Percentiles rank a stretch among this genome's conserved stretches.
These are phyloP conservation scores for Masnerella sp. DNA, from an alignment of 2,888 invertebrate genomes.

Conservation along the genomic window DNA sequence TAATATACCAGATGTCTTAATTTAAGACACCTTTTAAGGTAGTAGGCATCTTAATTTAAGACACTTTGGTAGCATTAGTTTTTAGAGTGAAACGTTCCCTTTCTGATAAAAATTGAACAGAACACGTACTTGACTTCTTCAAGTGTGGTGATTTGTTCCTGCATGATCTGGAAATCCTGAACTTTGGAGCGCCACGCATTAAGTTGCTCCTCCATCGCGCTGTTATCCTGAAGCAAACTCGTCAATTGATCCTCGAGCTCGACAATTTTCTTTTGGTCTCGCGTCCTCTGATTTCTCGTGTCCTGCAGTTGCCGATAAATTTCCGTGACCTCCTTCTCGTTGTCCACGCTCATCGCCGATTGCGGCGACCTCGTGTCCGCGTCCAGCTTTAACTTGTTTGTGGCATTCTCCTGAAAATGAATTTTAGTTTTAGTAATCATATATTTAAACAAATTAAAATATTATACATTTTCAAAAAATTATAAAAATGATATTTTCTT, in stretches of 20 bases:
- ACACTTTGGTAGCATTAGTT: too few relatives aligned
- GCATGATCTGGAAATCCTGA: constrained; percentile 88
- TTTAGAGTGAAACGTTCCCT: too few relatives aligned
- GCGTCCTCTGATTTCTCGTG: constrained; percentile 82
- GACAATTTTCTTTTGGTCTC: constrained; percentile 85
- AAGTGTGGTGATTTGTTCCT: constrained; percentile 89
- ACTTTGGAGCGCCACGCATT: constrained; percentile 83
- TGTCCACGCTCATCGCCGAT: constrained; percentile 56
- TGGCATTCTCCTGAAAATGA: constrained; percentile 60
- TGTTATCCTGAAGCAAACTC: constrained; percentile 84
- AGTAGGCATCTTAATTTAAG: too few relatives aligned
- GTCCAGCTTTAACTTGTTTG: constrained; percentile 41
- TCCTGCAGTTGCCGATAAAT: constrained; percentile 86
- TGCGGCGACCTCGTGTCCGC: constrained; percentile 53
- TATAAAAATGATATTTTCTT: too few relatives aligned
- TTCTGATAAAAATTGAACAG: too few relatives aligned
- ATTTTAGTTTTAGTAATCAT: too few relatives aligned
- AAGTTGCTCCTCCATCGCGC: constrained; percentile 84
- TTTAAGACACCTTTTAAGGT: too few relatives aligned
- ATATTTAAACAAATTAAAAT: constrained; percentile 19
- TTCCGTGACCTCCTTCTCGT: constrained; percentile 77
- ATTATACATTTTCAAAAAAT: too few relatives aligned
- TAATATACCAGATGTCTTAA: too few relatives aligned
- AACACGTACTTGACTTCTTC: constrained; percentile 88
- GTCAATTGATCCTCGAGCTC: constrained; percentile 89